Evolutionary conservation across 2,113 vertebrate genomes (phyloP).

Genomic region (Tor tambroides): DNA sequence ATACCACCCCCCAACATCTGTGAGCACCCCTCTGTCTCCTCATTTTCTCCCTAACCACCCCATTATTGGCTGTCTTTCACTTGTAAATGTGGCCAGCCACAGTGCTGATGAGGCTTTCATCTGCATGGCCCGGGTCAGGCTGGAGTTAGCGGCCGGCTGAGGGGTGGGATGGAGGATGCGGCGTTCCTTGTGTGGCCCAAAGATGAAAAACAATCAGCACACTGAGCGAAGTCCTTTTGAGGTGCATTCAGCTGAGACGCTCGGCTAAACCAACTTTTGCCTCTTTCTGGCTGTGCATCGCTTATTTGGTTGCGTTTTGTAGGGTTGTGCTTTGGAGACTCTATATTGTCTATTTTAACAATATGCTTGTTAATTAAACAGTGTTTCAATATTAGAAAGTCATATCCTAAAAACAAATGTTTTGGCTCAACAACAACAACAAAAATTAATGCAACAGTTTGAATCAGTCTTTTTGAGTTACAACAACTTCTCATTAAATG

Average conservation of each 20-base stretch:
- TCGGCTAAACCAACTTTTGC: constrained; percentile 61
- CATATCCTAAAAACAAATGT: neutral
- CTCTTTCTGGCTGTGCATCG: constrained; percentile 62
- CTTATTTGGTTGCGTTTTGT: neutral
- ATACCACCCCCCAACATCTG: constrained; percentile 89
- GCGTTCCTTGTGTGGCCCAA: constrained; percentile 64
- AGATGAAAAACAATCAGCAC: constrained; percentile 70
- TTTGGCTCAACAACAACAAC: neutral
- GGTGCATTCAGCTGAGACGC: constrained; percentile 75
- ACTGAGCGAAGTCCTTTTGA: constrained; percentile 78
- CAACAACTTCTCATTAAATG: too few species aligned
- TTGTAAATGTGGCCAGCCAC: constrained; percentile 87
- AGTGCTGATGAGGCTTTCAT: constrained; percentile 80
- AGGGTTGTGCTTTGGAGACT: neutral
- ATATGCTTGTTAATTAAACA: neutral
- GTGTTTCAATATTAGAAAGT: neutral
- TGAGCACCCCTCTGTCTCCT: constrained; percentile 91
- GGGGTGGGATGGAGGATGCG: constrained; percentile 44
- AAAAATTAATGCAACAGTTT: neutral
- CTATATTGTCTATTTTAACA: too few species aligned
- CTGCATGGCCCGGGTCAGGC: constrained; percentile 70
- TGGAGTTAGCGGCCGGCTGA: constrained; percentile 61
- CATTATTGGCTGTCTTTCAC: constrained; percentile 92
- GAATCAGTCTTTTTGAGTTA: too few species aligned
- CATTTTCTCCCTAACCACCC: constrained; percentile 96